Conservation (phyloP, 2,113 vertebrate genomes). For the Limanda limanda region DNA sequence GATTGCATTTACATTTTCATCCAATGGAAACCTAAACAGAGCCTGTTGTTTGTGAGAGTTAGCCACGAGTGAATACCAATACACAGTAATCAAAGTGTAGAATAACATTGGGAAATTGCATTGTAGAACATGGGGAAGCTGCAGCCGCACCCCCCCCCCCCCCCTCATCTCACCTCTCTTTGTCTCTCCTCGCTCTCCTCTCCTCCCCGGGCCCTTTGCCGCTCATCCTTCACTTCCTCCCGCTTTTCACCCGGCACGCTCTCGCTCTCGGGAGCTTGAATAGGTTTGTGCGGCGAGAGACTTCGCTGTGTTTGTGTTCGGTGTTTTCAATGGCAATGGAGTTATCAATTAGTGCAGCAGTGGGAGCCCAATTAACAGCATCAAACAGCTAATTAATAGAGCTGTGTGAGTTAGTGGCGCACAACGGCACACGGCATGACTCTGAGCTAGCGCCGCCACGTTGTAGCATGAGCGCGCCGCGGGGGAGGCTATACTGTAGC, state of each 20-base stretch:
- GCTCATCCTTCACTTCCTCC: conserved; percentile 60
- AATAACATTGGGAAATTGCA: conserved; percentile 54
- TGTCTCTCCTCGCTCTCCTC: conserved; percentile 58
- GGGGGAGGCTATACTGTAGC: conserved; percentile 34
- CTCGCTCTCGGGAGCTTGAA: conserved; percentile 66
- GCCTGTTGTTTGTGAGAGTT: conserved; percentile 62
- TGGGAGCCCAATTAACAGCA: conserved; percentile 88
- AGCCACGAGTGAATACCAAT: conserved; percentile 61
- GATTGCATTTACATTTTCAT: conserved; percentile 79
- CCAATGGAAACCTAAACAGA: conserved; percentile 69
- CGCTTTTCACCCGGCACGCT: conserved; percentile 49
- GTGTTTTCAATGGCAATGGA: conserved; percentile 82
- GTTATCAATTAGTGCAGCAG: conserved; percentile 88
- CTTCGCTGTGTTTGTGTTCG: conserved; percentile 77
- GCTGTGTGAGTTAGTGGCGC: conserved; percentile 79
- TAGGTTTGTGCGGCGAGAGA: conserved; percentile 69
- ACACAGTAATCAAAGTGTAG: conserved; percentile 63
- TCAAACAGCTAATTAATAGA: conserved; percentile 89
- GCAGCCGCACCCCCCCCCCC: background rate
- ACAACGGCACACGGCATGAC: conserved; percentile 73
- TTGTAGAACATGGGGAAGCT: conserved; percentile 57
- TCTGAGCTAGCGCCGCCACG: conserved; percentile 54
- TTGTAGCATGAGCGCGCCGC: conserved; percentile 57
- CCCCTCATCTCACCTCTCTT: conserved; percentile 32
- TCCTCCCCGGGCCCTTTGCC: conserved; percentile 25